Evolutionary conservation across 2,113 vertebrate species (phyloP), one percentile per base, ranked within the genome.

Genomic region (Petaurus breviceps): DNA sequence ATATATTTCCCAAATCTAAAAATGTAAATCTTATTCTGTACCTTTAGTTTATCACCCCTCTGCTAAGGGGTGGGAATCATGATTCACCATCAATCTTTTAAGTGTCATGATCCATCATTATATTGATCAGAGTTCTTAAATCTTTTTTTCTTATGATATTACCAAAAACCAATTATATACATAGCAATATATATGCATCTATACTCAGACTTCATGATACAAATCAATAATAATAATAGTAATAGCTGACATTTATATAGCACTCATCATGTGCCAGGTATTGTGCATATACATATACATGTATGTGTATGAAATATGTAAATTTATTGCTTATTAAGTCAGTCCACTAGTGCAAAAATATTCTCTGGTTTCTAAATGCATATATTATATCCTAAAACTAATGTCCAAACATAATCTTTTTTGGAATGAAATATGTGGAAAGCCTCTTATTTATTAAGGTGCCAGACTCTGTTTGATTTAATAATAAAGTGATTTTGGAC

Each of bases 381-480:
- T 7, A n/a, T 8, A 16, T 37, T 3, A 1, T 43, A 24, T 96
- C 89, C 61, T 92, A 50, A 96, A 95, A 43, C 31, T 92, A 92
- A 28, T 24, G 91, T 37, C 49, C 14, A 91, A 24, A 50, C 31
- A 55, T 51, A 92, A 46, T 77, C 90, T 31, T 92, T 94, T 94
- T 89, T 51, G 8, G 9, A 3, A 0, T 77, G 49, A 93, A 23
- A 7, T 84, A 91, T 47, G 4, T 94, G 53, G 10, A 95, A 94
- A 97, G 92, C 31, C 93, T 50, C 9, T 16, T 50, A 46, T 90
- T 96, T 1, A 12, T 95, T 91, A 97, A 98, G 92, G 89, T 92
- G 68, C 10, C 94, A 97, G 96, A 51, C 50, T 6, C 37, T 92
- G 24, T 77, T 92, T 54, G 90, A 96, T 89, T 96, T 90, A 91